A percentile compares a stretch with the other conserved stretches of the same genome.
Conservation (phyloP, 2,888 invertebrate species). For the Linyphia triangularis region DNA sequence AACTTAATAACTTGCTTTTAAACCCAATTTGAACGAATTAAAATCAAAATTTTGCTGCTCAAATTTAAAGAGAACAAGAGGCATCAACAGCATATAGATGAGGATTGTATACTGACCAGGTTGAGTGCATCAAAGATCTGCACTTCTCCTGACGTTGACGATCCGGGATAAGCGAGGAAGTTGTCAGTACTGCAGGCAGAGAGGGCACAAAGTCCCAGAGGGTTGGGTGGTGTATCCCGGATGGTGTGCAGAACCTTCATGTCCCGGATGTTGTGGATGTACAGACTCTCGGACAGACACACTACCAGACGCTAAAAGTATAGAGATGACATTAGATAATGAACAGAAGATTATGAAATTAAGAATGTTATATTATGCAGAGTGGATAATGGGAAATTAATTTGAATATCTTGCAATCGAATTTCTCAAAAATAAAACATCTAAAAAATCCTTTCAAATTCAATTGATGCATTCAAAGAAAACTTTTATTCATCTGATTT, state of each 20-base stretch:
- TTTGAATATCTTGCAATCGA: no score
- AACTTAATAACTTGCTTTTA: no score
- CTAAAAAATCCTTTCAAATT: no score
- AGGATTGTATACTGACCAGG: constrained; percentile 86
- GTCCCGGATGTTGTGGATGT: constrained; percentile 98
- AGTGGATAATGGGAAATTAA: no score
- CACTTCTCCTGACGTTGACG: constrained; percentile 94
- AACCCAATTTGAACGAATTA: no score
- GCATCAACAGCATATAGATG: no score
- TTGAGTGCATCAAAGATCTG: constrained; percentile 96
- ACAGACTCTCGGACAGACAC: constrained; percentile 97
- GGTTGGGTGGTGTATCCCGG: constrained; percentile 97
- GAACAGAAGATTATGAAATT: no score
- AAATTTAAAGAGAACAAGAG: background rate
- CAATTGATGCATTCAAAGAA: no score
- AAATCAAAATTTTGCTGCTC: background rate
- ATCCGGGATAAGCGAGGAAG: constrained; percentile 97
- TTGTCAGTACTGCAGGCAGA: constrained; percentile 89
- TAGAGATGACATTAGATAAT: no score
- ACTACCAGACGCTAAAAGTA: constrained; percentile 97
- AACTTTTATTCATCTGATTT: no score
- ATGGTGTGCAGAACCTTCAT: constrained; percentile 99
- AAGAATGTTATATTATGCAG: no score
- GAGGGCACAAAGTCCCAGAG: constrained; percentile 93
- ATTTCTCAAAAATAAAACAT: no score